Base-by-base conservation (phyloP, 2,888 invertebrate species). In the Parnassius orleans region DNA sequence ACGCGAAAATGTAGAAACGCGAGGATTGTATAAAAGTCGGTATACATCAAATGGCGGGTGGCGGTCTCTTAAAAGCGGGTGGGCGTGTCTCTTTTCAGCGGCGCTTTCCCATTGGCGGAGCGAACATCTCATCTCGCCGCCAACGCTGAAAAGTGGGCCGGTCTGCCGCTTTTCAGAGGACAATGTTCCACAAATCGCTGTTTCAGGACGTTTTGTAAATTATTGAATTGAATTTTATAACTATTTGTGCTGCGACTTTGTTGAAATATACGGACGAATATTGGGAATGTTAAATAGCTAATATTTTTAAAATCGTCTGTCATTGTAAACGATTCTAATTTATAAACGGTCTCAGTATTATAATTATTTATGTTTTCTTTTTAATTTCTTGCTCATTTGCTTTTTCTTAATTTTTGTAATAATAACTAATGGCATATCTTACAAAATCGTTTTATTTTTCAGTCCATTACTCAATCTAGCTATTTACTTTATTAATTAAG, bases 51-150 rank as follows among this genome's bases (percentile, higher is more conserved):
- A 71, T 70, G 70, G 72, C 71, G 71, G 72, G 76, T 72, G 79
- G 79, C 76, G 76, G 78, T 86, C 86, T 78, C 89, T 90, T 72
- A 80, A 84, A 67, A 91, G 90, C 83, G 90, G 84, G 83, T 89
- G 82, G 90, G 90, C 90, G 90, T 89, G 84, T 73, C 84, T 71
- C 90, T 90, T 81, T 88, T 86, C 84, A 90, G 89, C 78, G 87
- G 66, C 66, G 79, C 69, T 66, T 73, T 70, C 68, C 72, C 64
- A 89, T 89, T 87, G 88, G 89, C 61, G 74, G 79, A 46, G 63
- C 56, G 68, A 7, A 42, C 74, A 70, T 83, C 81, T 83, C 73
- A 82, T 73, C 67, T 77, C 80, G 77, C 71, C 74, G 78, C 74
- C 79, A 57, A 57, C 77, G 84, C 90, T 90, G 72, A 74, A 79